Evolutionary conservation across 1,140 invertebrate genomes (phyloP).

Genomic region (Lepeophtheirus salmonis): DNA sequence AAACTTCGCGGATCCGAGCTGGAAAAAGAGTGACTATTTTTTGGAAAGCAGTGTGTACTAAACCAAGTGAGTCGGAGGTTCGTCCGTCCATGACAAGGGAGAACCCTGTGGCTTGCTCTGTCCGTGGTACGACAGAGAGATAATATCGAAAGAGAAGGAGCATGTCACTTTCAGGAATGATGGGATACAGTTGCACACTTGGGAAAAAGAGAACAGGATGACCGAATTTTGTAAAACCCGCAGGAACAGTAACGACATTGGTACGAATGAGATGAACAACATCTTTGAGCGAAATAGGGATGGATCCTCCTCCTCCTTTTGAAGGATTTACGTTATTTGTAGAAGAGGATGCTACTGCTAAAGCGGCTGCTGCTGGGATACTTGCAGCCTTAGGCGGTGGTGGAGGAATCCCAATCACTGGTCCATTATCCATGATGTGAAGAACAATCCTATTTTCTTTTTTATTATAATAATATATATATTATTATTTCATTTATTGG

Average conservation of each 20-base stretch:
- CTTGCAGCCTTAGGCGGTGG: not conserved
- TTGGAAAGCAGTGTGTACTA: not conserved
- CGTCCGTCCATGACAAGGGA: constrained; percentile 2
- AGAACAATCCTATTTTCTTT: not conserved
- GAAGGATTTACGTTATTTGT: too few relatives aligned
- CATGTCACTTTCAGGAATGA: constrained; percentile 2
- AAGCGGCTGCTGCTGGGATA: too few relatives aligned
- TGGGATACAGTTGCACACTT: not conserved
- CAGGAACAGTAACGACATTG: not conserved
- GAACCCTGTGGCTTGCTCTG: constrained; percentile 14
- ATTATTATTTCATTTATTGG: not conserved
- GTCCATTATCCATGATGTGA: not conserved
- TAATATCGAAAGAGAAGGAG: constrained; percentile 10
- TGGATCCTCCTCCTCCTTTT: too few relatives aligned
- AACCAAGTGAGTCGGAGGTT: not conserved
- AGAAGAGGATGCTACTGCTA: not conserved
- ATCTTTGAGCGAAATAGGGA: constrained; percentile 8
- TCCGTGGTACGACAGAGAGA: constrained; percentile 8
- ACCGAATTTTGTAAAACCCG: constrained; percentile 10
- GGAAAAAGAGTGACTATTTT: constrained; percentile 9
- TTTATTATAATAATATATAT: not conserved
- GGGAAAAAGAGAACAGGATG: constrained; percentile 11
- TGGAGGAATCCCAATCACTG: not conserved
- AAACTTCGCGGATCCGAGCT: constrained; percentile 9
- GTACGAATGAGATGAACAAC: constrained; percentile 2